These are phyloP conservation scores for Ophion slaviceki DNA, from an alignment of 2,888 invertebrate genomes.

Conservation along the genomic window DNA sequence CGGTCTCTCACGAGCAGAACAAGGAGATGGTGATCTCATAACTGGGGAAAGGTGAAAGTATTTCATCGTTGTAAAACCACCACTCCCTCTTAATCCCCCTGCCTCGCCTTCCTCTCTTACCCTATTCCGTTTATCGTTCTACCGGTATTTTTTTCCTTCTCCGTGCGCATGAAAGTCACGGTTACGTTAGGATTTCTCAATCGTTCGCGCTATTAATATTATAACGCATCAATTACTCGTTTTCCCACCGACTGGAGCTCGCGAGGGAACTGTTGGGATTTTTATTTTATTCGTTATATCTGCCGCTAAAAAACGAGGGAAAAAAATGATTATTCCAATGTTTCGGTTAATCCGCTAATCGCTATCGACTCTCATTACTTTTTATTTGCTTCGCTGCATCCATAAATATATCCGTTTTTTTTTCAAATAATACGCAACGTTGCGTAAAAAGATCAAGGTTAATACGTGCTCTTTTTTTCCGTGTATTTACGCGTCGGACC, in stretches of 20 bases:
- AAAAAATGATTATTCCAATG: neutral
- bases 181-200: constrained; percentile 78
- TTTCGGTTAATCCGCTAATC: neutral
- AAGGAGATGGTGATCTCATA: constrained; percentile 80
- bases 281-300: neutral
- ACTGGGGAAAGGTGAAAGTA: constrained; percentile 82
- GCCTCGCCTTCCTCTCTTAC: constrained; percentile 11
- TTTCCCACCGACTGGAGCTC: constrained; percentile 27
- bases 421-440: neutral
- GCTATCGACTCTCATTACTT: neutral
- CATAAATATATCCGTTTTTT: neutral
- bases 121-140: neutral
- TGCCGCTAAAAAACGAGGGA: neutral
- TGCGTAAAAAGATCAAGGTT: neutral
- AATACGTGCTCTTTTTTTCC: neutral
- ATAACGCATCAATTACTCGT: constrained; percentile 35
- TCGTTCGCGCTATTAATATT: constrained; percentile 68
- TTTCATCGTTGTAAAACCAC: constrained; percentile 73
- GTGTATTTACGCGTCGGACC: no score
- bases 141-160: constrained; percentile 36
- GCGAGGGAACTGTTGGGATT: neutral
- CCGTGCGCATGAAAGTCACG: constrained; percentile 74
- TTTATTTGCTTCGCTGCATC: neutral
- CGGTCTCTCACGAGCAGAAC: constrained; percentile 60
- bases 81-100: constrained; percentile 40